A percentile compares a stretch with the other conserved stretches of the same genome.
Evolutionary conservation across 2,113 vertebrate genomes (phyloP).

Genomic region (Urocolius indicus): DNA sequence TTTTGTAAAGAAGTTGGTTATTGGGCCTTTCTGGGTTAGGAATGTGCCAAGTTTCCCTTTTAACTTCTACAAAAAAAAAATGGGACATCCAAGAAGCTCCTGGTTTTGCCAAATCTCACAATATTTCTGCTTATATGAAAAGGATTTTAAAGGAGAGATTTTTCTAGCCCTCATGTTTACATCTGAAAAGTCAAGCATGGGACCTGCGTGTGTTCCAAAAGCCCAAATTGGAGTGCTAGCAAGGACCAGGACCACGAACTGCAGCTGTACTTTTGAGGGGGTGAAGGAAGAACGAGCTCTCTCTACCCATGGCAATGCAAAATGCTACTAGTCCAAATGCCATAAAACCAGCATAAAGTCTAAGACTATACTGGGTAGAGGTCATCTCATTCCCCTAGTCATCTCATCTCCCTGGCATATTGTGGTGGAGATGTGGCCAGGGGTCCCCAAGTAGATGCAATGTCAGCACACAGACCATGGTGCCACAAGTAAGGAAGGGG

Average conservation of each 20-base stretch:
- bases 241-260: background rate
- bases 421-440: fast-evolving
- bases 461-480: background rate
- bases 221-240: background rate
- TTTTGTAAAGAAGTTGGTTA: background rate
- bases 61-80: background rate
- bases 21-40: background rate
- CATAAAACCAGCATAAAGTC: background rate
- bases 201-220: fast-evolving
- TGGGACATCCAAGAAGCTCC: background rate
- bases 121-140: background rate
- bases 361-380: background rate
- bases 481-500: background rate
- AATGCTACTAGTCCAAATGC: background rate
- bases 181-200: fast-evolving
- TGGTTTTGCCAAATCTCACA: background rate
- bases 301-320: background rate
- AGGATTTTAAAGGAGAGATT: background rate
- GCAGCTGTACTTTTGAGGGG: background rate
- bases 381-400: too few species aligned
- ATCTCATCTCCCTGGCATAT: fast-evolving
- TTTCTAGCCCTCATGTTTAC: background rate
- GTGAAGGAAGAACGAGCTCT: background rate
- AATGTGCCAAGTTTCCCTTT: background rate
- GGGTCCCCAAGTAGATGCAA: background rate